A percentile compares a stretch with the other conserved stretches of the same genome.
phyloP scores from a whole-genome alignment of 2,797 vertebrate species.

The Sebastes hubbsi region DNA sequence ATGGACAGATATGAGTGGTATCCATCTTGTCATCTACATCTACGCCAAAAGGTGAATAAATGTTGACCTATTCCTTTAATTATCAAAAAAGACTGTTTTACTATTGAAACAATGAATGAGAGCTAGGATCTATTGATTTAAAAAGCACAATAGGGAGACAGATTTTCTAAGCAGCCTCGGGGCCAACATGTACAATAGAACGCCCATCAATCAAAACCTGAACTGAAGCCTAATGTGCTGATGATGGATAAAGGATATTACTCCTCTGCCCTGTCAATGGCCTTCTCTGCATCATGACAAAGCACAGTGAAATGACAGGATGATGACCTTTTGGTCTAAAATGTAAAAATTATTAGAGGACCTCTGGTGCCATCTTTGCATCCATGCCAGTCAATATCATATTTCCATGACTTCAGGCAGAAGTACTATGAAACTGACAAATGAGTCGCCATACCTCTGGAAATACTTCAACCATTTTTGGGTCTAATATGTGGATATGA shows the following conservation, averaged over 20 bases:
- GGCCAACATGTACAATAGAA: not conserved
- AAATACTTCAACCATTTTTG: not conserved
- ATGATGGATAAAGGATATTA: slow-evolving; percentile 22
- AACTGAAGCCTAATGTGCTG: not conserved
- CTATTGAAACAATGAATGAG: not conserved
- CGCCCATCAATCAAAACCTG: slow-evolving; percentile 25
- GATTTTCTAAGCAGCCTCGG: slow-evolving; percentile 3
- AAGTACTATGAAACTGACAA: not conserved
- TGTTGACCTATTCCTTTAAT: not conserved
- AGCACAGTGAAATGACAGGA: not conserved
- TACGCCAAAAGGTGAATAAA: not conserved
- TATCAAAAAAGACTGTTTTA: not conserved
- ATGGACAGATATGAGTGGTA: no score
- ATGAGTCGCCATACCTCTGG: not conserved
- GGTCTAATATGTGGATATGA: not conserved
- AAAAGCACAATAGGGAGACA: slow-evolving; percentile 1
- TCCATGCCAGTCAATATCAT: not conserved
- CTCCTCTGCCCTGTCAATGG: not conserved
- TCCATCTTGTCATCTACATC: not conserved
- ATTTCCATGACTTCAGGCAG: not conserved
- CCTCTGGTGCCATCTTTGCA: not conserved
- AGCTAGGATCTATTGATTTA: not conserved
- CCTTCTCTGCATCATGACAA: not conserved
- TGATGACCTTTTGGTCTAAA: not conserved
- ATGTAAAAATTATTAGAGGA: not conserved